Percentiles rank a stretch among this genome's conserved stretches.
Conservation (phyloP, 2,888 invertebrate species). For the Morpho achilles region DNA sequence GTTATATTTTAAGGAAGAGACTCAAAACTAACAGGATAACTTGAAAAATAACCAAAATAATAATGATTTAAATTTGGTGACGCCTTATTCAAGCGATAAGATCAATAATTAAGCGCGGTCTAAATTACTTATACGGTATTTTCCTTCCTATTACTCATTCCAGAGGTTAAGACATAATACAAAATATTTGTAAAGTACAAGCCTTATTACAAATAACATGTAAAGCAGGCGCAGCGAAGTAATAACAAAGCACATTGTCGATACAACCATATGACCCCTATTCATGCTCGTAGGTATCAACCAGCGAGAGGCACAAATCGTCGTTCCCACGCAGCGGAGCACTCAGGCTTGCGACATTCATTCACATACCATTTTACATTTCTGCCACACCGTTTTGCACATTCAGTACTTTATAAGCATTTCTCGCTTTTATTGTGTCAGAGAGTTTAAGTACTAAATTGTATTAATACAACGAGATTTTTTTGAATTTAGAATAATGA, state of each 20-base stretch:
- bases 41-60: too few relatives aligned
- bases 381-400: slow-evolving; percentile 15
- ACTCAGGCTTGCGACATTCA: slow-evolving; percentile 35
- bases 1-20: too few relatives aligned
- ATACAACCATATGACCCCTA: slow-evolving; percentile 13
- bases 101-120: too few relatives aligned
- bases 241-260: slow-evolving; percentile 20
- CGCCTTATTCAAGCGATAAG: too few relatives aligned
- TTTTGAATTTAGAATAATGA: neutral
- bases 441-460: too few relatives aligned
- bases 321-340: slow-evolving; percentile 50
- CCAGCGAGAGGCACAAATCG: slow-evolving; percentile 39
- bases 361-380: slow-evolving; percentile 16
- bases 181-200: neutral
- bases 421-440: neutral
- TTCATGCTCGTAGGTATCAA: slow-evolving; percentile 6
- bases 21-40: too few relatives aligned
- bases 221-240: slow-evolving; percentile 3
- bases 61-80: too few relatives aligned
- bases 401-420: slow-evolving; percentile 7
- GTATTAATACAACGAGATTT: neutral
- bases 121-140: too few relatives aligned
- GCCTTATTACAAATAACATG: neutral
- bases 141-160: too few relatives aligned
- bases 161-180: too few relatives aligned